phyloP scores from a whole-genome alignment of 2,113 vertebrate genomes.

The Origma solitaria region DNA sequence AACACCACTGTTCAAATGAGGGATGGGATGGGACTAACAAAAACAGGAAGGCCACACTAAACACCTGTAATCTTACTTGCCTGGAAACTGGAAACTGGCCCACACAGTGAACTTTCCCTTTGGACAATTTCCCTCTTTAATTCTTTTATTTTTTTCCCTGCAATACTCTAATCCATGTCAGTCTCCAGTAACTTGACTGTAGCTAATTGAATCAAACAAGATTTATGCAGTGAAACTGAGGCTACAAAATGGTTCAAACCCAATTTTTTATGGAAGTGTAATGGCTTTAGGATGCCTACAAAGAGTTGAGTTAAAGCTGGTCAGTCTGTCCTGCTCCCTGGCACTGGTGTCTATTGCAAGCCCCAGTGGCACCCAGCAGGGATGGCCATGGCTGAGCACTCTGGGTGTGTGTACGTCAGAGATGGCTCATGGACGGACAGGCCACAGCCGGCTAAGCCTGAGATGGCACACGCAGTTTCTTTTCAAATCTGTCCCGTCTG shows the following conservation, averaged over 20 bases:
- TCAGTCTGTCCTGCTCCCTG: not conserved
- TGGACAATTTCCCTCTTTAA: not conserved
- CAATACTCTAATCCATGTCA: not conserved
- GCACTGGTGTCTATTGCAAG: not conserved
- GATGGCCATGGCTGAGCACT: not conserved
- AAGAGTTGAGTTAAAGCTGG: not conserved
- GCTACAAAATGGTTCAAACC: not conserved
- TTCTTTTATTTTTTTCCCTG: not conserved
- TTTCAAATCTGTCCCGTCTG: not conserved
- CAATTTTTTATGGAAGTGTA: not conserved
- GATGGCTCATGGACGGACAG: rapidly evolving
- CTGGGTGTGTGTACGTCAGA: too few relatives aligned
- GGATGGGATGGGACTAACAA: not conserved
- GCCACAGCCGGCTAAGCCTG: not conserved
- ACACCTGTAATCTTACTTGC: not conserved
- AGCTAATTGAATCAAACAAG: not conserved
- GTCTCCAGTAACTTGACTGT: not conserved
- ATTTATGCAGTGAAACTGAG: not conserved
- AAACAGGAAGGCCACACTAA: not conserved
- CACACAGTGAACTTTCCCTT: not conserved
- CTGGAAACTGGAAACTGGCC: not conserved
- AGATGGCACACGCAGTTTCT: not conserved
- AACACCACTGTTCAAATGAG: not conserved
- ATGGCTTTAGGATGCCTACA: not conserved
- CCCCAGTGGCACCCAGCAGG: not conserved